A percentile compares a stretch with the other conserved stretches of the same genome.
Conservation (phyloP, 2,797 vertebrate species). For the Neopelma chrysocephalum region DNA sequence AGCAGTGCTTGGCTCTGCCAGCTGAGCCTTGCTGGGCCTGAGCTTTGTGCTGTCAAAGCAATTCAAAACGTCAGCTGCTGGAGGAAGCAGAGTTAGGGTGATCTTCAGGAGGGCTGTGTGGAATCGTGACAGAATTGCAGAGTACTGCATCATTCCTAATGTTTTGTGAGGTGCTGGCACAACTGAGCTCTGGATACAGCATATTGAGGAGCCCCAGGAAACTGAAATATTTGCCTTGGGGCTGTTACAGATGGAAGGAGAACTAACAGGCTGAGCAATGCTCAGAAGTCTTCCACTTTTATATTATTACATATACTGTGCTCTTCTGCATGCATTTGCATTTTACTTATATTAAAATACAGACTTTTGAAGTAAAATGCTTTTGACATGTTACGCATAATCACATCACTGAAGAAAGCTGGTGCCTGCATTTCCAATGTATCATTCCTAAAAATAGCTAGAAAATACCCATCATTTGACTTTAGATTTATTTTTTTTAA, state of each 20-base stretch:
- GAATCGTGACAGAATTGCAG: neutral
- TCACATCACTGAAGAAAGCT: neutral
- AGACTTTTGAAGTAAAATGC: conserved; percentile 31
- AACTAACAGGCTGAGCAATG: conserved; percentile 1
- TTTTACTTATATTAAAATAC: conserved; percentile 32
- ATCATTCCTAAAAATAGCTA: conserved; percentile 10
- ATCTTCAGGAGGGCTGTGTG: neutral
- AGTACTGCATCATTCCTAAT: neutral
- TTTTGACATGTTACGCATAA: conserved; percentile 2
- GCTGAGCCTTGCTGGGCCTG: neutral
- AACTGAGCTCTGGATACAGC: neutral
- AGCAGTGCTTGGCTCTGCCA: neutral
- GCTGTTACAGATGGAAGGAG: conserved; percentile 37
- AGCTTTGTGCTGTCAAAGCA: neutral
- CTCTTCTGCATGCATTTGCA: conserved; percentile 23
- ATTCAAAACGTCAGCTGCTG: neutral
- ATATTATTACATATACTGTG: neutral
- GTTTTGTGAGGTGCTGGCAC: conserved; percentile 19
- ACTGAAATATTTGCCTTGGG: conserved; percentile 26
- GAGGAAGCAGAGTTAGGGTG: neutral
- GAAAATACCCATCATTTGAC: neutral
- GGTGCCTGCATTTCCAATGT: neutral
- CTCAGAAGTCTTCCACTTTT: conserved; percentile 21
- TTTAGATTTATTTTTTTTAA: neutral
- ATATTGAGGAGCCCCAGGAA: conserved; percentile 5